Evolutionary conservation across 2,888 invertebrate species (phyloP).

Genomic region (Ptilodon capucinus): DNA sequence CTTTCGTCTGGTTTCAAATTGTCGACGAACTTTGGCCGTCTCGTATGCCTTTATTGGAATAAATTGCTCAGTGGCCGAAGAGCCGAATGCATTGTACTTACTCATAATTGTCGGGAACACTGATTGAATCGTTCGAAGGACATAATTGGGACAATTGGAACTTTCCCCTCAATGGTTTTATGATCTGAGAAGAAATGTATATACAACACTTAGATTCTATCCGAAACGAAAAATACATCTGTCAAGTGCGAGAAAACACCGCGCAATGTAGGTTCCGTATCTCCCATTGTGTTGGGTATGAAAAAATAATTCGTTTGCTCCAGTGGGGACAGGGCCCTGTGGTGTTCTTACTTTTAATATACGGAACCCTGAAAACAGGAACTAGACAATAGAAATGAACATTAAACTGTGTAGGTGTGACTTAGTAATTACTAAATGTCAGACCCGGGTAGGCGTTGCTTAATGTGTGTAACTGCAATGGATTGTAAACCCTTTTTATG

Average conservation of each 20-base stretch:
- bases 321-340: too few species aligned
- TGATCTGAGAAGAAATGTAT: too few species aligned
- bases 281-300: too few species aligned
- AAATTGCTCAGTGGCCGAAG: conserved; percentile 16
- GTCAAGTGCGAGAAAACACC: too few species aligned
- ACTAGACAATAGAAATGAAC: neutral
- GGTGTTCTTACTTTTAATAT: too few species aligned
- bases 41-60: conserved; percentile 16
- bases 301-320: too few species aligned
- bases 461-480: neutral
- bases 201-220: too few species aligned
- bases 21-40: conserved; percentile 12
- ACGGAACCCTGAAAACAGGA: too few species aligned
- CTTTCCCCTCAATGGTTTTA: too few species aligned
- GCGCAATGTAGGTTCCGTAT: too few species aligned
- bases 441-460: neutral
- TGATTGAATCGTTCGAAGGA: conserved; percentile 15
- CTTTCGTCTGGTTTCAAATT: conserved; percentile 21
- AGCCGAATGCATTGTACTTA: conserved; percentile 15
- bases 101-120: conserved; percentile 28
- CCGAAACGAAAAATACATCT: too few species aligned
- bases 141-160: neutral
- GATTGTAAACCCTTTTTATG: neutral
- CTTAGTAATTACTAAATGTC: neutral
- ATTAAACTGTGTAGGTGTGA: neutral